Conservation (phyloP, 2,797 vertebrate species). For the Leptatherina wallacei region DNA sequence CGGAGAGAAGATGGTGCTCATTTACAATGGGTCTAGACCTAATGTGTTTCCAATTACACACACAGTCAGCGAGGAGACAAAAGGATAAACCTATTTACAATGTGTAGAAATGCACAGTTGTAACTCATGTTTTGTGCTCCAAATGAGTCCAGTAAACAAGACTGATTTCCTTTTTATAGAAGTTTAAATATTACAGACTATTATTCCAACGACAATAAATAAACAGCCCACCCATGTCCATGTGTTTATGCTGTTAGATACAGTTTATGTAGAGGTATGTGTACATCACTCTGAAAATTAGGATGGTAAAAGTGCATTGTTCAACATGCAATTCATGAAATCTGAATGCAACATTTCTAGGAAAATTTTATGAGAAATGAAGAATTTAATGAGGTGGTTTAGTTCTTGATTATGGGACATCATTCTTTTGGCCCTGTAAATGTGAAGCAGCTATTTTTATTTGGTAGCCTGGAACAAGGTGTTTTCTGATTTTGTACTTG, state of each 20-base stretch:
- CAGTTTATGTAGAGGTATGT: background rate
- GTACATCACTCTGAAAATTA: background rate
- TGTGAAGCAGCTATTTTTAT: slow-evolving; percentile 36
- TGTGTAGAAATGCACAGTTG: slow-evolving; percentile 36
- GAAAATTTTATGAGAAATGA: background rate
- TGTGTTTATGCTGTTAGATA: slow-evolving; percentile 19
- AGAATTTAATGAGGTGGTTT: slow-evolving; percentile 3
- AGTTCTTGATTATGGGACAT: slow-evolving; percentile 21
- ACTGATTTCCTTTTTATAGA: slow-evolving; percentile 14
- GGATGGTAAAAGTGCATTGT: slow-evolving; percentile 11
- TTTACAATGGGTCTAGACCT: slow-evolving; percentile 58
- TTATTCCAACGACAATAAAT: slow-evolving; percentile 28
- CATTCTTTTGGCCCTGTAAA: slow-evolving; percentile 33
- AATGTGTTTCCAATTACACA: slow-evolving; percentile 66
- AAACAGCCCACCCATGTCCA: slow-evolving; percentile 21
- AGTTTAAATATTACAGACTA: slow-evolving; percentile 12
- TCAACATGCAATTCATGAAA: background rate
- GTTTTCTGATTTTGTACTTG: slow-evolving; percentile 23
- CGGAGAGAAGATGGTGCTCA: slow-evolving; percentile 52
- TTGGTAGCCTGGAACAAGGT: slow-evolving; percentile 21
- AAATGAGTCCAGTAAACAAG: slow-evolving; percentile 35
- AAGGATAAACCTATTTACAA: slow-evolving; percentile 40
- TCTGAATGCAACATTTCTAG: background rate
- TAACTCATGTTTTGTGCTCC: slow-evolving; percentile 23
- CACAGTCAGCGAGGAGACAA: slow-evolving; percentile 11